phyloP scores from a whole-genome alignment of 2,113 vertebrate species.

The Nesoenas mayeri region DNA sequence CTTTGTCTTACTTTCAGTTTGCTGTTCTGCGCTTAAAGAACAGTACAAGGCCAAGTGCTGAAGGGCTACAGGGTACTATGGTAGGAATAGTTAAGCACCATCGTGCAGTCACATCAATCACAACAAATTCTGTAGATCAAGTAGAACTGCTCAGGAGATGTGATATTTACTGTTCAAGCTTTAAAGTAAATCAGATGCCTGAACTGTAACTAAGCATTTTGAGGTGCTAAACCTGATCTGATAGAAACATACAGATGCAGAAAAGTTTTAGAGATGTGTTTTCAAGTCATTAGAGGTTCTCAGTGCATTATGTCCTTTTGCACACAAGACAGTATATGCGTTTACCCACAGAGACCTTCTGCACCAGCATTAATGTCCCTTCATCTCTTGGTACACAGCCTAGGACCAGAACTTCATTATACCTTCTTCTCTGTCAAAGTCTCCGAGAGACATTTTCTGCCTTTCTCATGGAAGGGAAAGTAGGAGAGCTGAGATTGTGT shows the following conservation, averaged over 20 bases:
- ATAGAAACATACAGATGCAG: not conserved
- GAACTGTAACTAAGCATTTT: not conserved
- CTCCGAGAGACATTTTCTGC: fast-evolving
- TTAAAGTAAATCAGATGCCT: not conserved
- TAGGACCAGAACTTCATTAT: not conserved
- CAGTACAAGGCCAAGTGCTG: not conserved
- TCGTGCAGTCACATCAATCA: not conserved
- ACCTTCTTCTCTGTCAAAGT: not conserved
- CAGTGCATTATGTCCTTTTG: not conserved
- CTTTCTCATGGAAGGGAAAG: not conserved
- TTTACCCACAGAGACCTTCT: not conserved
- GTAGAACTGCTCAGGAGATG: not conserved
- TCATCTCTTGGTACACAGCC: not conserved
- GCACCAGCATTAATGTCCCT: not conserved
- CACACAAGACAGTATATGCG: not conserved
- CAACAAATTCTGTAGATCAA: not conserved
- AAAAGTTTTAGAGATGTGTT: not conserved
- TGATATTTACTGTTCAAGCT: not conserved
- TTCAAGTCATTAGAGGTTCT: not conserved
- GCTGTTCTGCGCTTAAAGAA: not conserved
- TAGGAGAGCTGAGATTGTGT: not conserved
- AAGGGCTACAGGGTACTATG: not conserved
- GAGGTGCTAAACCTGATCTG: not conserved
- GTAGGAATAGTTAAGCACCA: not conserved
- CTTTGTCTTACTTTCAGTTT: not conserved